Conservation (phyloP, 37 sponge, comb jelly and placozoan species). For the Theonella swinhoei region DNA sequence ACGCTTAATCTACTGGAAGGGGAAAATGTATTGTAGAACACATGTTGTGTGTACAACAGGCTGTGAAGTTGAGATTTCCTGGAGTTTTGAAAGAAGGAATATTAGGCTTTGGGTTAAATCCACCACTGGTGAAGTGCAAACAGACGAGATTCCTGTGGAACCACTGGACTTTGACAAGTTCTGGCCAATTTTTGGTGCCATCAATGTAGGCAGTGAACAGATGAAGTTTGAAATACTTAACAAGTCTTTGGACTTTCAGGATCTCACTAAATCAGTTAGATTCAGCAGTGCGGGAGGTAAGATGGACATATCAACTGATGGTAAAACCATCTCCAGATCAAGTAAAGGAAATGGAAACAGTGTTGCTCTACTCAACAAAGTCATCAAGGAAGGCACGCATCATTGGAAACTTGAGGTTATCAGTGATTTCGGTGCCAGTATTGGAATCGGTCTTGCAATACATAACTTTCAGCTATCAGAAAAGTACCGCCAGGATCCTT, state of each 20-base stretch:
- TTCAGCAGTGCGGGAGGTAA: conserved; percentile 29
- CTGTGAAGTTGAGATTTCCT: background rate
- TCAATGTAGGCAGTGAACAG: background rate
- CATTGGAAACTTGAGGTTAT: conserved; percentile 21
- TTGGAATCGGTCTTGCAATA: conserved; percentile 44
- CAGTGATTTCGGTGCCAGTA: conserved; percentile 58
- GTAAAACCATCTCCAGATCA: background rate
- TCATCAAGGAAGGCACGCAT: conserved; percentile 23
- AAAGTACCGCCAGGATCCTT: conserved; percentile 5
- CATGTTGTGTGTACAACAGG: background rate
- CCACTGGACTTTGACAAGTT: background rate
- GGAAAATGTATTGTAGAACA: background rate
- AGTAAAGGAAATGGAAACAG: conserved; percentile 25
- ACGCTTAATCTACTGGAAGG: background rate
- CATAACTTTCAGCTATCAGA: conserved; percentile 29
- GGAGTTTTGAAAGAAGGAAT: background rate
- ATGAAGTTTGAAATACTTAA: background rate
- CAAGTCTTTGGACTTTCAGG: background rate
- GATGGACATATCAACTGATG: background rate
- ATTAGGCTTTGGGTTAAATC: background rate
- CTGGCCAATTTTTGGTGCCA: conserved; percentile 22
- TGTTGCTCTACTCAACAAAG: conserved; percentile 28
- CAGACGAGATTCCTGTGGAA: background rate
- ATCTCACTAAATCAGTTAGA: background rate
- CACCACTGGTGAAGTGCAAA: background rate